Percentiles rank a stretch among this genome's conserved stretches.
Conservation (phyloP, 2,113 vertebrate genomes). For the Xiphophorus maculatus region DNA sequence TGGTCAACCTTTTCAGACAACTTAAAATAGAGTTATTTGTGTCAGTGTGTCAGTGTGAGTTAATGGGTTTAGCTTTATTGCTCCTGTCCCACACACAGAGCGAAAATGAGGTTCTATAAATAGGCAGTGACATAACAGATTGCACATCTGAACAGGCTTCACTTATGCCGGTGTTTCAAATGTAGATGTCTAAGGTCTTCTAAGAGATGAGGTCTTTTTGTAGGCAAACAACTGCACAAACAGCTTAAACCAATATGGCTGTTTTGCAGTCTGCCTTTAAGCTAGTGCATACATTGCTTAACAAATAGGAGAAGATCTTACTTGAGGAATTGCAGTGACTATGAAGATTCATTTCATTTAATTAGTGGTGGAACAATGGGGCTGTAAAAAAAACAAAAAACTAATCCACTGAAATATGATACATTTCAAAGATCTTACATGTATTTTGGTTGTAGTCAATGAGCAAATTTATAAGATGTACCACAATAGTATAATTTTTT, state of each 20-base stretch:
- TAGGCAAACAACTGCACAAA: background rate
- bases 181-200: background rate
- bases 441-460: background rate
- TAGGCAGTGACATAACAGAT: background rate
- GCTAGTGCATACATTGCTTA: background rate
- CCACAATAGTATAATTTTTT: background rate
- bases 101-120: background rate
- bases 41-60: background rate
- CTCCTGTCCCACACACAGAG: background rate
- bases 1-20: slow-evolving; percentile 17
- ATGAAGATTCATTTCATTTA: background rate
- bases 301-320: background rate
- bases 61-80: background rate
- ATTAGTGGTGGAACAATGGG: background rate
- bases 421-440: background rate
- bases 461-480: background rate
- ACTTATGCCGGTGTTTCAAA: background rate
- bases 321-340: background rate
- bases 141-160: background rate
- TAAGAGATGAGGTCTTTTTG: background rate
- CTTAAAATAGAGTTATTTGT: slow-evolving; percentile 1
- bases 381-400: background rate
- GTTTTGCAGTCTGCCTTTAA: background rate
- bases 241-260: background rate
- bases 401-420: background rate